A percentile compares a stretch with the other conserved stretches of the same genome.
These are phyloP conservation scores for Buphagus erythrorhynchus DNA, from an alignment of 2,797 vertebrate genomes.

Conservation along the genomic window DNA sequence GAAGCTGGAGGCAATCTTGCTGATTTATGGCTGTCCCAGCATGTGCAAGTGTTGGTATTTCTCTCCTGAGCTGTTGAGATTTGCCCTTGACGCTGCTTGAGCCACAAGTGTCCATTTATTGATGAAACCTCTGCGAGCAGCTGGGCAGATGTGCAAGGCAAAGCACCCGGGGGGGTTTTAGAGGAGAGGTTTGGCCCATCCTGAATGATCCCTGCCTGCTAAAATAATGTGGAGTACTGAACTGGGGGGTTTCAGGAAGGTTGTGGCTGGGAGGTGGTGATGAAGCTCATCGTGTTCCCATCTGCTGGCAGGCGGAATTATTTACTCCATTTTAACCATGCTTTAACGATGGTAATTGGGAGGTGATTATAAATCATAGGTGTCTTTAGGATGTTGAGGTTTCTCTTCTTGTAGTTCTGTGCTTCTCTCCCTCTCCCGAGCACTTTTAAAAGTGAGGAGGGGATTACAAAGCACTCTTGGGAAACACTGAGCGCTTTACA, in stretches of 20 bases:
- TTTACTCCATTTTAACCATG: rapidly evolving
- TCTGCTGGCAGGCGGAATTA: neutral
- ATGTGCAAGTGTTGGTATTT: neutral
- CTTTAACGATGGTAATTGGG: neutral
- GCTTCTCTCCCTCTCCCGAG: neutral
- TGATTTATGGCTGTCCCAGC: neutral
- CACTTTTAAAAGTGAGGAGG: neutral
- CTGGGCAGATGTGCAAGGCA: neutral
- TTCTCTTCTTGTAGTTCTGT: neutral
- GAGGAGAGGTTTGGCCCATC: neutral
- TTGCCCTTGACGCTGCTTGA: neutral
- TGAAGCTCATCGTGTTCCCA: neutral
- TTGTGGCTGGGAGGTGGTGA: neutral
- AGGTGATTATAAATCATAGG: neutral
- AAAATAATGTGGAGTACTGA: neutral
- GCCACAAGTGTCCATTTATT: neutral
- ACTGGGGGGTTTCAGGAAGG: neutral
- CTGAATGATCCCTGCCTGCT: neutral
- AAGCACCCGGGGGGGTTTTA: neutral
- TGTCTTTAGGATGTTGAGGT: neutral
- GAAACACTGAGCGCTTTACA: neutral
- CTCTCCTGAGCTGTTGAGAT: neutral
- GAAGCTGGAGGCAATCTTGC: neutral
- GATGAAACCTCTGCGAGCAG: neutral
- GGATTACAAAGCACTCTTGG: neutral